These are phyloP conservation scores for Melanostigma gelatinosum DNA, from an alignment of 2,113 vertebrate species.

Conservation along the genomic window DNA sequence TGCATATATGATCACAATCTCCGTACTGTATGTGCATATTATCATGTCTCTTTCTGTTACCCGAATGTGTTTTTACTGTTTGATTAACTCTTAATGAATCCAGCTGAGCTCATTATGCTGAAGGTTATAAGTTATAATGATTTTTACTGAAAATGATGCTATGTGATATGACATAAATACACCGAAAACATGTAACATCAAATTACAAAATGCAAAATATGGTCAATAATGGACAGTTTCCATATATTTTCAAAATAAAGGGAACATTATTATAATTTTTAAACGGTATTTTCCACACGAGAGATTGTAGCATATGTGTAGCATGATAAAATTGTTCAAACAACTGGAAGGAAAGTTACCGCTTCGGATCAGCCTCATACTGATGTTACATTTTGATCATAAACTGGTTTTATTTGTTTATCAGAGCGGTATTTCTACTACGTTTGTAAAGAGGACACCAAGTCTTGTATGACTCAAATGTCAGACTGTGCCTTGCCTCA, in stretches of 20 bases:
- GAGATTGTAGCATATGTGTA: not conserved
- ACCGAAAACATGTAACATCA: not conserved
- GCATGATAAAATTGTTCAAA: conserved; percentile 4
- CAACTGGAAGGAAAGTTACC: not conserved
- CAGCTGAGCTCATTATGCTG: conserved; percentile 7
- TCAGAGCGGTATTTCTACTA: not conserved
- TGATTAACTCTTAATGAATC: conserved; percentile 23
- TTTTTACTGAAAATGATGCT: conserved; percentile 5
- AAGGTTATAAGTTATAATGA: conserved; percentile 43
- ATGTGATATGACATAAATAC: not conserved
- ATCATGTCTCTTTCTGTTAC: conserved; percentile 2
- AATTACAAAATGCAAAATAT: not conserved
- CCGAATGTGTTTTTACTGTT: not conserved
- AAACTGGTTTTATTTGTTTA: conserved; percentile 5
- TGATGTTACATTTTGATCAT: conserved; percentile 10
- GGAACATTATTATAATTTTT: not conserved
- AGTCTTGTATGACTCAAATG: not conserved
- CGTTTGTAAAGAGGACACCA: not conserved
- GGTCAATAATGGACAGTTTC: not conserved
- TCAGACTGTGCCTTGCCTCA: conserved; percentile 5
- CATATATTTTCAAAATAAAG: conserved; percentile 19
- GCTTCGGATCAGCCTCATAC: not conserved
- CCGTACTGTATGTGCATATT: conserved; percentile 61
- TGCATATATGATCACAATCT: conserved; percentile 38
- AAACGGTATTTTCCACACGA: not conserved